These are phyloP conservation scores for Glossophaga mutica DNA, from an alignment of 2,797 vertebrate genomes.

Conservation along the genomic window DNA sequence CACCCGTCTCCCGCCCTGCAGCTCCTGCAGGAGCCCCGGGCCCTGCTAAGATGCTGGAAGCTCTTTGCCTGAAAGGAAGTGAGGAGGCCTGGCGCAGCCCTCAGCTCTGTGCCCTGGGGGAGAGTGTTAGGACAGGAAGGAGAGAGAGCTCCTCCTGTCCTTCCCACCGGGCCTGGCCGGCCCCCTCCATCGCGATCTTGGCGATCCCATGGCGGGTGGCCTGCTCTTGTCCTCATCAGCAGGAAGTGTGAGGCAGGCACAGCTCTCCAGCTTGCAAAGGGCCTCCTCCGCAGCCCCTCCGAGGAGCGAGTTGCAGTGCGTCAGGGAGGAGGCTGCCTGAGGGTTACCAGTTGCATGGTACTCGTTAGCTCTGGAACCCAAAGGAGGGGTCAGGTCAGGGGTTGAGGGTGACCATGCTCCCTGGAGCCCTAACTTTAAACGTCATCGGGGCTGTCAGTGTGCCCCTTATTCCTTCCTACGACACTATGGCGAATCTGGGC, in stretches of 20 bases:
- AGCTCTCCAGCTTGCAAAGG: background rate
- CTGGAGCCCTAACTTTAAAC: background rate
- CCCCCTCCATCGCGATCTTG: background rate
- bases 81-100: background rate
- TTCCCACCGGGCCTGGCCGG: background rate
- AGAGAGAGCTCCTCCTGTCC: background rate
- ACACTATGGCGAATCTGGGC: background rate
- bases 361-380: background rate
- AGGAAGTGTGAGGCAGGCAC: background rate
- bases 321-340: background rate
- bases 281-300: background rate
- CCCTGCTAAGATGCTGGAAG: background rate
- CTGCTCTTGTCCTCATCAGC: background rate
- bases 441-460: background rate
- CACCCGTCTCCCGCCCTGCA: conserved; percentile 37
- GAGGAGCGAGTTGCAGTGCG: background rate
- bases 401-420: background rate
- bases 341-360: background rate
- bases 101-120: background rate
- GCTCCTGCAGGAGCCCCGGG: background rate
- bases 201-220: background rate
- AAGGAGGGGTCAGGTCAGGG: background rate
- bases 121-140: background rate
- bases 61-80: background rate
- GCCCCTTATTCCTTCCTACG: background rate